Evolutionary conservation across 2,888 invertebrate species (phyloP), one percentile per base, ranked within the genome.

Genomic region (Eristalinus sepulchralis): DNA sequence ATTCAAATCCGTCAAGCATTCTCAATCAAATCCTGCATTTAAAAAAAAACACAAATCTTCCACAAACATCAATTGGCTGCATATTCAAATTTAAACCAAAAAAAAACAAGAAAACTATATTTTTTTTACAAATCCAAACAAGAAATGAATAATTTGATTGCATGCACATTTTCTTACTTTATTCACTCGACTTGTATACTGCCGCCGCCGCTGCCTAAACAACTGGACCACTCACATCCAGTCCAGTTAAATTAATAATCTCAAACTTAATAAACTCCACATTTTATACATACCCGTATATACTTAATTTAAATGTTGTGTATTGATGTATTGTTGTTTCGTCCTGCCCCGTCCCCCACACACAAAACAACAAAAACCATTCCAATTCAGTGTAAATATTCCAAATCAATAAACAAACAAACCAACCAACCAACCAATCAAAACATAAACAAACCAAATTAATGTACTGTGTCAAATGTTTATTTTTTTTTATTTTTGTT

Each of bases 311-410:
- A 73, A 72, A 68, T 55, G 72, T 85, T 85, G 82, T 82, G 72
- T 34, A 70, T 82, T 85, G 77, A 77, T 81, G 81, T 81, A 85
- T 85, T 85, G 72, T 73, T 77, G 77, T 82, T 82, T 81, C 77
- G 82, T 81, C 77, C 83, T 68, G 59, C 57, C 36, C 36, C 59
- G 27, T 27, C 57, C 47, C 33, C 10, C n/a, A 66, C 34, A 85
- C 62, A 68, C 55, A 47, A 72, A 70, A 83, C 34, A 68, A 59
- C 36, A 33, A 17, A n/a, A 68, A 71, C 39, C 68, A 75, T 71
- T 64, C 77, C 77, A 77, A 82, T 82, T 84, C 81, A 77, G 67
- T 85, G 85, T 85, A 82, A 81, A 85, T 85, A 82, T 82, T 77
- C 36, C 67, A 72, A 79, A 70, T 22, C 47, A 4, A 66, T 22